phyloP scores from a whole-genome alignment of 2,797 vertebrate species.

The Sebastes wilsoni region DNA sequence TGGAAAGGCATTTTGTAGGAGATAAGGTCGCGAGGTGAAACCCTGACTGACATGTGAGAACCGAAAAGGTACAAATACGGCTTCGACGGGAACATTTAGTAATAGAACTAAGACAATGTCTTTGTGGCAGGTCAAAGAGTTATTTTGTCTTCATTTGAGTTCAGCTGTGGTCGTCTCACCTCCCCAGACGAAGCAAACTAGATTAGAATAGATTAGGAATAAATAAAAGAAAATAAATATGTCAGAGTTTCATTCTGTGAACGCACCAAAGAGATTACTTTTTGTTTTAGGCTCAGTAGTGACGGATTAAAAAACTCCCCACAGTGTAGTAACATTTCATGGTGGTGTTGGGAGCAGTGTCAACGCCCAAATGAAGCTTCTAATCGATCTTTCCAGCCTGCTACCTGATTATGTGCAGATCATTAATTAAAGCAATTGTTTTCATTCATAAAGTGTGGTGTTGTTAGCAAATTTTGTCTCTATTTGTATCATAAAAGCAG shows the following conservation, averaged over 20 bases:
- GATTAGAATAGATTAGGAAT: background rate
- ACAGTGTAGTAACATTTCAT: background rate
- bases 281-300: background rate
- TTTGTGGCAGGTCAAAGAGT: background rate
- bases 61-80: background rate
- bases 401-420: background rate
- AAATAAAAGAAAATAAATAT: background rate
- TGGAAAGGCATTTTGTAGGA: no score
- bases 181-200: background rate
- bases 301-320: background rate
- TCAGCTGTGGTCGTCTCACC: background rate
- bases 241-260: background rate
- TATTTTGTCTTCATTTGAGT: background rate
- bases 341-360: background rate
- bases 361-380: background rate
- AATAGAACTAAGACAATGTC: background rate
- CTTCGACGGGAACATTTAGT: background rate
- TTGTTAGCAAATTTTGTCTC: background rate
- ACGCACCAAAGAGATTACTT: background rate
- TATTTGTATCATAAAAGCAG: background rate
- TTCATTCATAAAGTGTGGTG: background rate
- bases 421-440: background rate
- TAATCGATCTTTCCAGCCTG: slow-evolving; percentile 14
- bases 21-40: background rate
- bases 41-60: background rate